A percentile compares a stretch with the other conserved stretches of the same genome.
Evolutionary conservation across 2,113 vertebrate species (phyloP).

Genomic region (Malurus elegans): DNA sequence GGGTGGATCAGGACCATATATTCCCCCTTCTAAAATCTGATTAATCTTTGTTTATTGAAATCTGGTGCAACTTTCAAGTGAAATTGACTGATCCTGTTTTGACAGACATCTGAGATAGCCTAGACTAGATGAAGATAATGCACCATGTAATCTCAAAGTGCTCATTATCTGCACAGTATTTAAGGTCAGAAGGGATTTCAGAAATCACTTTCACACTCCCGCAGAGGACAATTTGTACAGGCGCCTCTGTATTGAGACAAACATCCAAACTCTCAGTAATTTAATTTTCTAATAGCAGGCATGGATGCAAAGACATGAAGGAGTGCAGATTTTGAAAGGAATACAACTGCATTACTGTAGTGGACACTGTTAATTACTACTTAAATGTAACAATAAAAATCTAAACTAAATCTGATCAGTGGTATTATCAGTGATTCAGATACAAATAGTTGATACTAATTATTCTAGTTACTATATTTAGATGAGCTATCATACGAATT

Average conservation of each 20-base stretch:
- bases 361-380: neutral
- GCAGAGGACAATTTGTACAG: neutral
- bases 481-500: neutral
- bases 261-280: neutral
- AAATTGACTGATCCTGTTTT: neutral
- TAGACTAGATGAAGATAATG: neutral
- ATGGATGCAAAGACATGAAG: neutral
- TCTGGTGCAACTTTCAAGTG: neutral
- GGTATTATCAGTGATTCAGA: neutral
- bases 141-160: neutral
- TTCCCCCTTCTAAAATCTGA: neutral
- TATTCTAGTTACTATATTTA: neutral
- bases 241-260: neutral
- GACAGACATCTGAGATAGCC: neutral
- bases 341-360: neutral
- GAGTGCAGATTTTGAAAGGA: neutral
- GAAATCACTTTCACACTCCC: neutral
- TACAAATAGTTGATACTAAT: neutral
- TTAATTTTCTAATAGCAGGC: neutral
- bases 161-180: neutral
- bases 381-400: neutral
- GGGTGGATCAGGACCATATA: accelerated
- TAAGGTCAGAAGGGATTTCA: neutral
- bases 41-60: neutral
- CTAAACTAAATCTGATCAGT: neutral